These are phyloP conservation scores for Tarsius wallacei DNA, from an alignment of 2,797 vertebrate species.

Conservation along the genomic window DNA sequence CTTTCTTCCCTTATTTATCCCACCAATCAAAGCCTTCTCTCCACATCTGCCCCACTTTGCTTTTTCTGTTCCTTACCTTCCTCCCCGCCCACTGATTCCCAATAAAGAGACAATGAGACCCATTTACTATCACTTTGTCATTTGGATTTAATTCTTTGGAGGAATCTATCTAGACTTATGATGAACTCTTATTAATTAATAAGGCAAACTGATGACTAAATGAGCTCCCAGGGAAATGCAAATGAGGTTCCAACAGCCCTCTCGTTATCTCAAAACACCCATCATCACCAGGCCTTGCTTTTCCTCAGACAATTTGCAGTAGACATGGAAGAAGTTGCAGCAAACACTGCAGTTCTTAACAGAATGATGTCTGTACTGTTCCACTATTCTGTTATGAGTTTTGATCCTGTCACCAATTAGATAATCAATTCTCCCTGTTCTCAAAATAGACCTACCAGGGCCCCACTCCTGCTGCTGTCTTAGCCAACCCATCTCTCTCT, in stretches of 20 bases:
- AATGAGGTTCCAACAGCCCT: not conserved
- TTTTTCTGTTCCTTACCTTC: too few relatives aligned
- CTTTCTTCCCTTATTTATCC: not conserved
- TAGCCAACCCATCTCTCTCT: not conserved
- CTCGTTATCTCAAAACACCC: not conserved
- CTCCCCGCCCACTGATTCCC: not conserved
- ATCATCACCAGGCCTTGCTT: too few relatives aligned
- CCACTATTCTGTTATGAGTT: not conserved
- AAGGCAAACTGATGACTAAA: not conserved
- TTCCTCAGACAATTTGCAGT: not conserved
- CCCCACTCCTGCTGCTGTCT: not conserved
- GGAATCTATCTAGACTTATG: not conserved
- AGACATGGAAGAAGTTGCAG: not conserved
- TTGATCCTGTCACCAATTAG: not conserved
- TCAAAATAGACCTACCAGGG: not conserved
- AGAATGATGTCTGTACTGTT: not conserved
- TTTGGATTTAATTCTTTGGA: conserved; percentile 14
- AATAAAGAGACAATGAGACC: not conserved
- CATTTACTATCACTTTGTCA: not conserved
- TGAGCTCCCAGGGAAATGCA: not conserved
- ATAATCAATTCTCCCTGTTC: not conserved
- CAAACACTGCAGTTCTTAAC: not conserved
- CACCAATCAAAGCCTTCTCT: not conserved
- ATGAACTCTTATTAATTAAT: not conserved
- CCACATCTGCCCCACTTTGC: not conserved